phyloP scores from a whole-genome alignment of 2,797 vertebrate genomes.

The Pangasius macronema region DNA sequence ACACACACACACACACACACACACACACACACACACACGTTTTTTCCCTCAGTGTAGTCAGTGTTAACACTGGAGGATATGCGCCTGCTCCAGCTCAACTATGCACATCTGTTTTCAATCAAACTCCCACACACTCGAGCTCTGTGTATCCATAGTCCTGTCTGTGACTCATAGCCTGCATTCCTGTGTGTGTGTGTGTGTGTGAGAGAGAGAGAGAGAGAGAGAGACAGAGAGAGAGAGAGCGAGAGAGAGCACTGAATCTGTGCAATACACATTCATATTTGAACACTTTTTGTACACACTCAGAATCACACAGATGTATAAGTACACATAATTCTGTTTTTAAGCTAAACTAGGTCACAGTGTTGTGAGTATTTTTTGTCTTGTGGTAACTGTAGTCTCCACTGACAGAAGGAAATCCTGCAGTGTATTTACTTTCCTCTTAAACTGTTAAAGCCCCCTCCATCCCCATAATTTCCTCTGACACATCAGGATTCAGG shows the following conservation, averaged over 20 bases:
- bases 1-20: neutral
- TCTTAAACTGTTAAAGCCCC: neutral
- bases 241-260: neutral
- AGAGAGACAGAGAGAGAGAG: neutral
- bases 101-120: slow-evolving; percentile 51
- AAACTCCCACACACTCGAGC: slow-evolving; percentile 3
- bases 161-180: slow-evolving; percentile 37
- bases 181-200: slow-evolving; percentile 34
- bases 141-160: neutral
- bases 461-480: neutral
- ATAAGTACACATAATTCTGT: neutral
- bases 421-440: neutral
- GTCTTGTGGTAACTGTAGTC: neutral
- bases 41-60: neutral
- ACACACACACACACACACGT: neutral
- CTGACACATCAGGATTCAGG: neutral
- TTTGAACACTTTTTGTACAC: neutral
- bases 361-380: neutral
- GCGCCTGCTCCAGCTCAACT: neutral
- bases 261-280: neutral
- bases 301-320: neutral
- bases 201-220: neutral
- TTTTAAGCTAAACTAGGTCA: neutral
- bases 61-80: neutral
- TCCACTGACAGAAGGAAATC: neutral